Percentiles rank a stretch among this genome's conserved stretches.
Evolutionary conservation across 1,140 invertebrate species (phyloP).

Genomic region (Acyrthosiphon pisum): DNA sequence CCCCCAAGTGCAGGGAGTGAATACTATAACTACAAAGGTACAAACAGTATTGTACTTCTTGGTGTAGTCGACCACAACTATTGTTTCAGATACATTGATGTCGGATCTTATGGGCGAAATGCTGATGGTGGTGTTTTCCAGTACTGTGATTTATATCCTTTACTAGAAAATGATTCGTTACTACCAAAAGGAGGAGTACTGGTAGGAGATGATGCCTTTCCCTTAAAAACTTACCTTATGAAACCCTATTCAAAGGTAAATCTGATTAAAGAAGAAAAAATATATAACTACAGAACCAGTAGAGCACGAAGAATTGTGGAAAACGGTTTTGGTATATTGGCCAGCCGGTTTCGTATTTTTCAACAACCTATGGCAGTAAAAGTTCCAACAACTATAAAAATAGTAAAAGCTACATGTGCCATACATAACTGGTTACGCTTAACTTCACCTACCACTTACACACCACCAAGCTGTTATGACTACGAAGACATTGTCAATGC

Average conservation of each 20-base stretch:
- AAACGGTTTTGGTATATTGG: constrained; percentile 65
- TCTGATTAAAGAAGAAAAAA: constrained; percentile 60
- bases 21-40: constrained; percentile 67
- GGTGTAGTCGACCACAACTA: constrained; percentile 62
- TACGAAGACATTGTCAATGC: neutral
- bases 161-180: constrained; percentile 31
- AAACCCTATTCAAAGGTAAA: constrained; percentile 62
- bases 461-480: neutral
- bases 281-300: constrained; percentile 63
- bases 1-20: constrained; percentile 62
- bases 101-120: constrained; percentile 62
- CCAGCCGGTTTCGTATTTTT: constrained; percentile 64
- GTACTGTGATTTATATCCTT: constrained; percentile 52
- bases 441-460: constrained; percentile 19
- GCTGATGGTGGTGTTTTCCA: constrained; percentile 62
- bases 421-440: constrained; percentile 42
- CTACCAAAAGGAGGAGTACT: constrained; percentile 23
- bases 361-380: constrained; percentile 60
- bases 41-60: constrained; percentile 64
- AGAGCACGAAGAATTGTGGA: constrained; percentile 62
- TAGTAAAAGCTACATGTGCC: constrained; percentile 29
- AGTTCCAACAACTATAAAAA: constrained; percentile 18
- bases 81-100: constrained; percentile 61
- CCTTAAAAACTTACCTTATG: constrained; percentile 62
- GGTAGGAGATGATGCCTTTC: constrained; percentile 61